Evolutionary conservation across 2,888 invertebrate species (phyloP).

Genomic region (Andrena camellia): DNA sequence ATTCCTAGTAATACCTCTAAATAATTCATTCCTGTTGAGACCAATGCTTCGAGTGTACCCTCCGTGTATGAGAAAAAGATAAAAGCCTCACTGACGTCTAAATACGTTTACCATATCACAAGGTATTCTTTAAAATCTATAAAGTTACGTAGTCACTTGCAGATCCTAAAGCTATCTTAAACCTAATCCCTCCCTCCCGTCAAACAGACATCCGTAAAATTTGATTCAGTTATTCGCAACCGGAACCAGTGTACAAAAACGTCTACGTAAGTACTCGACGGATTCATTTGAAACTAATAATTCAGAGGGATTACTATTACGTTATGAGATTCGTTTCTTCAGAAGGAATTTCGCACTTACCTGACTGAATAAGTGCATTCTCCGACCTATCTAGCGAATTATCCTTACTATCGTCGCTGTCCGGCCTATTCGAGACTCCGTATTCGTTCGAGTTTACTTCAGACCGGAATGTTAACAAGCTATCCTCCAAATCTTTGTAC

Average conservation of each 20-base stretch:
- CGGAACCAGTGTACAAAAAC: constrained; percentile 12
- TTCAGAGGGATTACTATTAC: constrained; percentile 48
- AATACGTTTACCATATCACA: constrained; percentile 52
- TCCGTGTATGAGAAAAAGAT: constrained; percentile 14
- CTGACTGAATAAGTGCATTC: constrained; percentile 64
- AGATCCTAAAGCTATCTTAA: constrained; percentile 30
- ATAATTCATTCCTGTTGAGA: not conserved
- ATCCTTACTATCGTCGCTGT: constrained; percentile 77
- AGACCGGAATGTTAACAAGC: constrained; percentile 42
- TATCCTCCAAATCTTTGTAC: constrained; percentile 44
- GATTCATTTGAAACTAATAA: constrained; percentile 5
- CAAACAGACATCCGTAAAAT: constrained; percentile 1
- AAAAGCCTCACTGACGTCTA: constrained; percentile 46
- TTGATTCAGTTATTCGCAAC: constrained; percentile 12
- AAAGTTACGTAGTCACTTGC: constrained; percentile 1
- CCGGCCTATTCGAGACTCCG: constrained; percentile 74
- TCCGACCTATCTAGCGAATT: constrained; percentile 77
- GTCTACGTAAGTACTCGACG: constrained; percentile 26
- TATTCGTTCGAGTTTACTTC: constrained; percentile 76
- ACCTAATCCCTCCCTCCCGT: not conserved
- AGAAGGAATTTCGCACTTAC: constrained; percentile 68
- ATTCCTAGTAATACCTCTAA: constrained; percentile 12
- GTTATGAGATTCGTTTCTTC: constrained; percentile 74
- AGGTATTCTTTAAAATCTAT: constrained; percentile 43
- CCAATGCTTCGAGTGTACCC: not conserved